These are phyloP conservation scores for Gnathonemus longibarbis DNA, from an alignment of 2,113 vertebrate species.

Conservation along the genomic window DNA sequence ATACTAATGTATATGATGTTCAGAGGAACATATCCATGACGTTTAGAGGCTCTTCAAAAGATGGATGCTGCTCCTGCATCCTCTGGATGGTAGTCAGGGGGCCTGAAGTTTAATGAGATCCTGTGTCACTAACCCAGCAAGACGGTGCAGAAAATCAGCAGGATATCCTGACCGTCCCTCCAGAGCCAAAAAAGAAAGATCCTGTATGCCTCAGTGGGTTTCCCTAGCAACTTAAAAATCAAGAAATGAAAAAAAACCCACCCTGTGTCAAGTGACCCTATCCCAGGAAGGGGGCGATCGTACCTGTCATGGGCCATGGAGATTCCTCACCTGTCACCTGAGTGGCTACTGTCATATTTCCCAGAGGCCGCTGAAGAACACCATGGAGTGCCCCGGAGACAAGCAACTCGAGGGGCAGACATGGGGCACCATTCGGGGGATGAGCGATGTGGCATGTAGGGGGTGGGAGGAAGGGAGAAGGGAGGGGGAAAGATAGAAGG, in stretches of 20 bases:
- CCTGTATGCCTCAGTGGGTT: not conserved
- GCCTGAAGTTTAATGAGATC: not conserved
- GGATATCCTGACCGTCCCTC: not conserved
- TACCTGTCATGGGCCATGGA: not conserved
- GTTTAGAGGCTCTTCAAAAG: not conserved
- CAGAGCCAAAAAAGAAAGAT: not conserved
- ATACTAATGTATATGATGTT: not conserved
- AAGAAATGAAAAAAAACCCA: not conserved
- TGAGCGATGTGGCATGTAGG: conserved; percentile 12
- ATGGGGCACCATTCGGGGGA: not conserved
- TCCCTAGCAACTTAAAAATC: not conserved
- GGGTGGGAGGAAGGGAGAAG: not conserved
- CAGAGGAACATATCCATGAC: not conserved
- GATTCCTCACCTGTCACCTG: conserved; percentile 23
- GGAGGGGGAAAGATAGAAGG: not conserved
- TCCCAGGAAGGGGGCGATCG: not conserved
- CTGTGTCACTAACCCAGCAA: not conserved
- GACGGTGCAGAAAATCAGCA: not conserved
- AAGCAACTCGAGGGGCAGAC: conserved; percentile 3
- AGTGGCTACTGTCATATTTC: conserved; percentile 34
- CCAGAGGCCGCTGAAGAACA: conserved; percentile 34
- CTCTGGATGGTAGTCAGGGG: not conserved
- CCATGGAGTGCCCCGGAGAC: conserved; percentile 23
- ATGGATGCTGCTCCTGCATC: not conserved
- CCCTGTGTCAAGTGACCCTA: not conserved